phyloP scores from a whole-genome alignment of 35 echinoderm and acorn worm genomes.

The Heliocidaris tuberculata region DNA sequence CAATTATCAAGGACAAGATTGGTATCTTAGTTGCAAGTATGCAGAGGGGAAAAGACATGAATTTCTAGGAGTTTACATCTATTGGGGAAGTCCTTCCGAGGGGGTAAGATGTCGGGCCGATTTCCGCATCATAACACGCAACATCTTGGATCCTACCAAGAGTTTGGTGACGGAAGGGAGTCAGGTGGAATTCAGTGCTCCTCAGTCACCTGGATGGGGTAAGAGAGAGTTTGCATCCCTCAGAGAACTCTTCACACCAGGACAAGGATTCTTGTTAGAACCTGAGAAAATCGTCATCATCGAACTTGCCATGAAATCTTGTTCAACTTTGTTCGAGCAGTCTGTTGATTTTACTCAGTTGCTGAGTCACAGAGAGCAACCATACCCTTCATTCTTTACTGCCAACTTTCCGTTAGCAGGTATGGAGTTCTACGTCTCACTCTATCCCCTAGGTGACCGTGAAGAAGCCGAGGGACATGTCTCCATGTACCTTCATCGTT shows the following conservation, averaged over 20 bases:
- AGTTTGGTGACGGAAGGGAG: slow-evolving; percentile 85
- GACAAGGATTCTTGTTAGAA: slow-evolving; percentile 84
- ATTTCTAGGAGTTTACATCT: slow-evolving; percentile 84
- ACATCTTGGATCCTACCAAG: slow-evolving; percentile 80
- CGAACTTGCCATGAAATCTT: slow-evolving; percentile 88
- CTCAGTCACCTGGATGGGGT: slow-evolving; percentile 83
- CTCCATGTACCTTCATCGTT: slow-evolving; percentile 95
- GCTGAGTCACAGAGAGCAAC: slow-evolving; percentile 70
- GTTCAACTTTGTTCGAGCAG: slow-evolving; percentile 84
- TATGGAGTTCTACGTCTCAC: slow-evolving; percentile 89
- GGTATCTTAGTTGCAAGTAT: slow-evolving; percentile 83
- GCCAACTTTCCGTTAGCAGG: slow-evolving; percentile 87
- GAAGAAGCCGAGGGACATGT: slow-evolving; percentile 82
- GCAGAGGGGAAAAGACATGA: slow-evolving; percentile 55
- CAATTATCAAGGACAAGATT: slow-evolving; percentile 93
- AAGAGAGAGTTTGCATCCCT: slow-evolving; percentile 89
- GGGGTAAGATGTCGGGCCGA: slow-evolving; percentile 82
- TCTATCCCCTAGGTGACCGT: slow-evolving; percentile 88
- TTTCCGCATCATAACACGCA: slow-evolving; percentile 86
- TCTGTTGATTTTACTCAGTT: slow-evolving; percentile 82
- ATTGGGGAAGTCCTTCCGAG: slow-evolving; percentile 73
- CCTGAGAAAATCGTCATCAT: slow-evolving; percentile 88
- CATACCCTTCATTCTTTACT: slow-evolving; percentile 85
- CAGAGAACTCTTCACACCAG: slow-evolving; percentile 69
- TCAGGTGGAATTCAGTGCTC: slow-evolving; percentile 92